Percentiles rank a stretch among this genome's conserved stretches.
Evolutionary conservation across 1,140 invertebrate species (phyloP).

Genomic region (Cylas formicarius): DNA sequence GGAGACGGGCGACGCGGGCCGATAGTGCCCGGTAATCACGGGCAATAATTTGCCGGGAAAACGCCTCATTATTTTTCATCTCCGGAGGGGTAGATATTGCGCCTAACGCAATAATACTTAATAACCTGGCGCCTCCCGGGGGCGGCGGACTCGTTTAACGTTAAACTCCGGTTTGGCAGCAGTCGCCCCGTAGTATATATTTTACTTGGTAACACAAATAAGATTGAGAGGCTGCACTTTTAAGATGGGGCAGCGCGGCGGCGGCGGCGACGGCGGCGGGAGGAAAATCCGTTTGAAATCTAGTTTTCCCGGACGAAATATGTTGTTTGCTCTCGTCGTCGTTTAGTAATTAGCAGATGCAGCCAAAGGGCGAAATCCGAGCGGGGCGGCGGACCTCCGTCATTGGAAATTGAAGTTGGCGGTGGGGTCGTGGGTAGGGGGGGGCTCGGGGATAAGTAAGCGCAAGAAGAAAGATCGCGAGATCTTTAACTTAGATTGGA

Average conservation of each 20-base stretch:
- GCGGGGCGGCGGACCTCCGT: slow-evolving; percentile 15
- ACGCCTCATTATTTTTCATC: slow-evolving; percentile 4
- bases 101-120: too few species aligned
- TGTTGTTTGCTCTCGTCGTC: slow-evolving; percentile 23
- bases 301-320: slow-evolving; percentile 21
- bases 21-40: too few species aligned
- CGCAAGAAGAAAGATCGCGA: too few species aligned
- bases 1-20: too few species aligned
- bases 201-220: slow-evolving; percentile 24
- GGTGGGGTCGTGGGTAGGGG: too few species aligned
- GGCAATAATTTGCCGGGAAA: slow-evolving; percentile 15
- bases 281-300: slow-evolving; percentile 25
- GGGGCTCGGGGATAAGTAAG: too few species aligned
- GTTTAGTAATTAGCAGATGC: slow-evolving; percentile 23
- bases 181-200: slow-evolving; percentile 11
- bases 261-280: too few species aligned
- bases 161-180: slow-evolving; percentile 8
- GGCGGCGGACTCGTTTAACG: too few species aligned
- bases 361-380: slow-evolving; percentile 14
- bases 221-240: slow-evolving; percentile 24
- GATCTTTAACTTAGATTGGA: too few species aligned
- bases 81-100: background rate
- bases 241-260: too few species aligned
- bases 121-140: too few species aligned
- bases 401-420: slow-evolving; percentile 27